These are phyloP conservation scores for Thalassaphorura encarpata DNA, from an alignment of 1,140 invertebrate species.

Conservation along the genomic window DNA sequence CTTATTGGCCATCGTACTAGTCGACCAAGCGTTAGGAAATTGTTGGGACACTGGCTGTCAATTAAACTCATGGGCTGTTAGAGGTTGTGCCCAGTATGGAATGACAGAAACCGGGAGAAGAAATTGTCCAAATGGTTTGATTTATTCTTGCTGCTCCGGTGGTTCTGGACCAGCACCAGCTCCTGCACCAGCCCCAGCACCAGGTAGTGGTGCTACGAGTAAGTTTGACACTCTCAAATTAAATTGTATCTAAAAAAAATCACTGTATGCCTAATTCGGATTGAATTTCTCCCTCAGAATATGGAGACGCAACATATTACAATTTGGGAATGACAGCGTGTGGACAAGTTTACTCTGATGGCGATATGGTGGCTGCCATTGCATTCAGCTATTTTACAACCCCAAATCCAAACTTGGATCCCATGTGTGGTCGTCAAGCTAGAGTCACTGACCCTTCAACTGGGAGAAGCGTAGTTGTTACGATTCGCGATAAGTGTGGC, in stretches of 20 bases:
- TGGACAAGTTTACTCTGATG: background rate
- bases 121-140: background rate
- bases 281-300: background rate
- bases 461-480: background rate
- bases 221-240: background rate
- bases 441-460: background rate
- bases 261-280: background rate
- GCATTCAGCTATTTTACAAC: background rate
- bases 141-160: conserved; percentile 1
- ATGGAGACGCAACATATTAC: conserved; percentile 3
- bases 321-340: conserved; percentile 5
- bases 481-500: conserved; percentile 10
- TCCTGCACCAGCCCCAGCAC: background rate
- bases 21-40: background rate
- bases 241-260: background rate
- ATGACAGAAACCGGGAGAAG: background rate
- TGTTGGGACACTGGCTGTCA: conserved; percentile 11
- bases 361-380: conserved; percentile 3
- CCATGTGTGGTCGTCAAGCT: background rate
- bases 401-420: conserved; percentile 12
- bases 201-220: background rate
- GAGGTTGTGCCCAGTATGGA: conserved; percentile 2
- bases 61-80: background rate
- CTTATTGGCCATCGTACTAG: too few species aligned
- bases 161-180: background rate